Percentiles rank a stretch among this genome's conserved stretches.
These are phyloP conservation scores for Otolemur garnettii DNA, from an alignment of 2,113 vertebrate genomes.

Conservation along the genomic window DNA sequence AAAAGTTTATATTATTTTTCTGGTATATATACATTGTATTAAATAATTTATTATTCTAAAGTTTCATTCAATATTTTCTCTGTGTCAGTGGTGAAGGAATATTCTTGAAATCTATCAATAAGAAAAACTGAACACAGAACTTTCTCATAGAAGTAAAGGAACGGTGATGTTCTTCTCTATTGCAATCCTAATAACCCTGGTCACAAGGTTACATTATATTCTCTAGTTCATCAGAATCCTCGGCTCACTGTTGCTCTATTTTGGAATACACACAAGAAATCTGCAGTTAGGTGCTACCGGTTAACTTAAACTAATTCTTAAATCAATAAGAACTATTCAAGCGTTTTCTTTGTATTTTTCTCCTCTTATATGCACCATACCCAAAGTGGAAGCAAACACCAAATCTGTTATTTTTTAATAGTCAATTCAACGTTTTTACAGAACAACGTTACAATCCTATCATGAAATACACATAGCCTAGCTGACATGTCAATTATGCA, in stretches of 20 bases:
- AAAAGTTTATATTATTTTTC: neutral
- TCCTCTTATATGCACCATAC: fast-evolving
- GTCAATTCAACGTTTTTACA: neutral
- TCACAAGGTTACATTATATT: neutral
- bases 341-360: neutral
- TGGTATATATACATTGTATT: neutral
- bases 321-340: neutral
- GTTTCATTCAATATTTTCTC: neutral
- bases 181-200: neutral
- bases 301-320: neutral
- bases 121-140: neutral
- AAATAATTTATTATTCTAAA: neutral
- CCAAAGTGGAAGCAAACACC: neutral
- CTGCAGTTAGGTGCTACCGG: neutral
- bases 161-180: neutral
- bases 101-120: neutral
- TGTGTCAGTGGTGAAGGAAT: neutral
- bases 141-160: neutral
- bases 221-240: neutral
- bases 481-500: neutral
- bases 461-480: neutral
- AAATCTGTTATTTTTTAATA: neutral
- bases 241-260: neutral
- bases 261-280: neutral
- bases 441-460: neutral